Conservation (phyloP, 2,888 invertebrate genomes). For the Papilio elwesi region DNA sequence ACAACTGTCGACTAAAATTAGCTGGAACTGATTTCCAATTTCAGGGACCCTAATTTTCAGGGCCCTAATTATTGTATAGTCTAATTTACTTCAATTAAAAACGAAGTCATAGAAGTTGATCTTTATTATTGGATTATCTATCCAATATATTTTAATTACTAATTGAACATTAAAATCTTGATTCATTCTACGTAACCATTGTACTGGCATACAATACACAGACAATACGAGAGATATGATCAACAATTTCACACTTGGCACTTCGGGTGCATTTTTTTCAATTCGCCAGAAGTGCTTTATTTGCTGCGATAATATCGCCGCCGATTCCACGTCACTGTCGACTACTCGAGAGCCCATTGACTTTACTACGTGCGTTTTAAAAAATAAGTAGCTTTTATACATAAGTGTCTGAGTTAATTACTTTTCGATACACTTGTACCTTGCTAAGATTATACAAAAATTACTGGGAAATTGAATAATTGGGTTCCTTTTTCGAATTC, state of each 20-base stretch:
- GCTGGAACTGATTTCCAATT: too few relatives aligned
- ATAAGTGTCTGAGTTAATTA: constrained; percentile 29
- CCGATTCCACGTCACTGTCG: constrained; percentile 62
- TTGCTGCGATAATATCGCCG: constrained; percentile 69
- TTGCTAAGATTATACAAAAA: background rate
- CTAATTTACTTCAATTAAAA: too few relatives aligned
- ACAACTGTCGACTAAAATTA: too few relatives aligned
- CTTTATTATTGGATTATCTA: too few relatives aligned
- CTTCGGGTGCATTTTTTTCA: constrained; percentile 59
- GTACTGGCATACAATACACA: constrained; percentile 24
- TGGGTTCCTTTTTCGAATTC: too few relatives aligned
- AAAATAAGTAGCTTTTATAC: constrained; percentile 48
- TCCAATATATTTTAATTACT: constrained; percentile 16
- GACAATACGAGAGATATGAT: constrained; percentile 67
- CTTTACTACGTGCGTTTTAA: constrained; percentile 54
- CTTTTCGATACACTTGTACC: constrained; percentile 25
- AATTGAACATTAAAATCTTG: constrained; percentile 10
- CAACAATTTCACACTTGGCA: constrained; percentile 77
- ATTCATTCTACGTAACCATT: constrained; percentile 21
- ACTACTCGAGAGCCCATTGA: constrained; percentile 65
- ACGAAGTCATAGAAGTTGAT: too few relatives aligned
- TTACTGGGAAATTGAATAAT: background rate
- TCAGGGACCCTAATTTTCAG: too few relatives aligned
- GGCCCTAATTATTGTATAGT: too few relatives aligned
- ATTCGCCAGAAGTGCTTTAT: constrained; percentile 69